These are phyloP conservation scores for Caerostris extrusa DNA, from an alignment of 1,140 invertebrate genomes.

Conservation along the genomic window DNA sequence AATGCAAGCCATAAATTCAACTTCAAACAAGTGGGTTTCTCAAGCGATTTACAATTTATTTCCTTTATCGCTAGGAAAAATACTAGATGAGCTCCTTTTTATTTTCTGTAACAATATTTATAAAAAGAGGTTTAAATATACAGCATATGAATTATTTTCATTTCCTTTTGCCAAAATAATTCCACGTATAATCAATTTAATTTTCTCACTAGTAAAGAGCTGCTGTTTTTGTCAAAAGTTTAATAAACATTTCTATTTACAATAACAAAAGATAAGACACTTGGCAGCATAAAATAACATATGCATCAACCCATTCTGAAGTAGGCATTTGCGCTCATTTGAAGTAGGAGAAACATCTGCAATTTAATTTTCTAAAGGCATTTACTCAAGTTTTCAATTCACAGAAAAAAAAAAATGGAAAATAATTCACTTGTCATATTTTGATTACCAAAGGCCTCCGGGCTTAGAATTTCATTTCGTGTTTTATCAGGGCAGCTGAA, in stretches of 20 bases:
- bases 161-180: no score
- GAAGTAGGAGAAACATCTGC: not conserved
- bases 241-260: not conserved
- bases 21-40: no score
- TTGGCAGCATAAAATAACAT: not conserved
- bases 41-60: no score
- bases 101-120: no score
- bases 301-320: not conserved
- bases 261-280: not conserved
- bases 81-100: no score
- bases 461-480: conserved; percentile 16
- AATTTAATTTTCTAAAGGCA: not conserved
- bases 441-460: not conserved
- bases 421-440: not conserved
- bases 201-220: not conserved
- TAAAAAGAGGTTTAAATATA: no score
- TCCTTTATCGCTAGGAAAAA: no score
- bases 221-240: not conserved
- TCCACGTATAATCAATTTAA: no score
- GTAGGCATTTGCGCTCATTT: not conserved
- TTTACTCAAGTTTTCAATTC: conserved; percentile 3
- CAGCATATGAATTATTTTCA: no score
- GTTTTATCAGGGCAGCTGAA: not conserved
- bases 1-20: no score
- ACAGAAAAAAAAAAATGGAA: not conserved